Conservation (phyloP, 2,113 vertebrate species). For the Aramus guarauna region DNA sequence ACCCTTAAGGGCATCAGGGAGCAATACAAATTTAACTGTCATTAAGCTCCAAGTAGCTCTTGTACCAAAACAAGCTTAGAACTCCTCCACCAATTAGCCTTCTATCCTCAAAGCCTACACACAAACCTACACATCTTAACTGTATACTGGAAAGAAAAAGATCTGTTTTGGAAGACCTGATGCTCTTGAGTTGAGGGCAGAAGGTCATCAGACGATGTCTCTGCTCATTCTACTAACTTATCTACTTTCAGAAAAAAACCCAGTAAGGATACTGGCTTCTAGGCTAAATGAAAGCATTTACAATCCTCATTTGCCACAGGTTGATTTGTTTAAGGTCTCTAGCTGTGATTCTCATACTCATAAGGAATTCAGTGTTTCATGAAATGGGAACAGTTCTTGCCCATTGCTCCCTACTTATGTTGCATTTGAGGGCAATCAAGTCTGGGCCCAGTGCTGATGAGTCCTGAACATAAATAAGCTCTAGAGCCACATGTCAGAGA, state of each 20-base stretch:
- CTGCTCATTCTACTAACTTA: background rate
- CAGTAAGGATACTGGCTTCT: background rate
- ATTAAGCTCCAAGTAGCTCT: background rate
- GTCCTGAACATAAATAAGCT: background rate
- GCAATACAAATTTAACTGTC: background rate
- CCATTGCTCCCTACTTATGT: background rate
- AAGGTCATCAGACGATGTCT: background rate
- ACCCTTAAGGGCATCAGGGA: background rate
- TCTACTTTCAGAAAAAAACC: background rate
- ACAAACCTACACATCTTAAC: background rate
- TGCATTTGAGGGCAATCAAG: background rate
- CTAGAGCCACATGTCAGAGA: background rate
- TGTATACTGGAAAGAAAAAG: background rate
- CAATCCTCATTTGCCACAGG: background rate
- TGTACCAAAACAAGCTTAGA: background rate
- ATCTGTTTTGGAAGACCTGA: background rate
- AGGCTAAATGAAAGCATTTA: background rate
- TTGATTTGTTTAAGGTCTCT: background rate
- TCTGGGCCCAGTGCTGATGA: background rate
- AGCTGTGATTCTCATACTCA: background rate
- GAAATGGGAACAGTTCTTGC: background rate
- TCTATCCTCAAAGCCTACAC: background rate
- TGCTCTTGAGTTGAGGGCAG: background rate
- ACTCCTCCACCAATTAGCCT: background rate
- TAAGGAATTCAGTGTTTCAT: constrained; percentile 2